Base-by-base conservation (phyloP, 1,140 invertebrate genomes). In the Drosophila virilis region DNA sequence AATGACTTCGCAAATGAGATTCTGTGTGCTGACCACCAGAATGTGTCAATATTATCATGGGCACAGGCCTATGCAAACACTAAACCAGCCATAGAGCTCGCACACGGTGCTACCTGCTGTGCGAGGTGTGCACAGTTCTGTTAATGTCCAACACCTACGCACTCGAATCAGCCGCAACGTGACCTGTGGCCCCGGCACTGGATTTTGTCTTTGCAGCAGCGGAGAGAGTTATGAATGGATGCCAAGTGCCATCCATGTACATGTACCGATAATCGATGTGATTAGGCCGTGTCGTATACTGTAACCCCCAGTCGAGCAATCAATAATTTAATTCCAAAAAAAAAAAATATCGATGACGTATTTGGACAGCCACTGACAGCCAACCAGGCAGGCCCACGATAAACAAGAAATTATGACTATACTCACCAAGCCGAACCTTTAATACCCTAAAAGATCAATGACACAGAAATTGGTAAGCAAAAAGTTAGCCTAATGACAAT, bases 1-100 rank as follows among this genome's bases (percentile, higher is more conserved):
- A 91, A 91, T 91, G 89, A 91, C 89, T 91, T 91, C 80, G 82
- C 89, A 91, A 91, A 91, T 91, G 79, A 91, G 90, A 91, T 91
- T 90, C 84, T 54, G 51, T 54, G 51, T 59, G 59, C 64, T 73
- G 69, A 61, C 74, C 74, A 57, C 50, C 80, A 28, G 70, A 84
- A 74, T 72, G 46, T 81, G 83, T 89, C 80, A 91, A 91, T 91
- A 89, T 89, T 91, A 77, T 89, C 65, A 84, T 84, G 79, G 74
- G 69, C 70, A 28, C 64, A 7, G 55, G 58, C 73, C 68, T 83
- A 83, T 76, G 88, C 83, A 91, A 90, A 90, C 88, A 88, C 60
- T 59, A 35, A 35, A 40, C 22, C 55, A 61, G 43, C 28, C 72
- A 22, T 59, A 65, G 15, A 66, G 46, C 42, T 51, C 40, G 45